Evolutionary conservation across 1,140 invertebrate genomes (phyloP).

Genomic region (Babylonia areolata): DNA sequence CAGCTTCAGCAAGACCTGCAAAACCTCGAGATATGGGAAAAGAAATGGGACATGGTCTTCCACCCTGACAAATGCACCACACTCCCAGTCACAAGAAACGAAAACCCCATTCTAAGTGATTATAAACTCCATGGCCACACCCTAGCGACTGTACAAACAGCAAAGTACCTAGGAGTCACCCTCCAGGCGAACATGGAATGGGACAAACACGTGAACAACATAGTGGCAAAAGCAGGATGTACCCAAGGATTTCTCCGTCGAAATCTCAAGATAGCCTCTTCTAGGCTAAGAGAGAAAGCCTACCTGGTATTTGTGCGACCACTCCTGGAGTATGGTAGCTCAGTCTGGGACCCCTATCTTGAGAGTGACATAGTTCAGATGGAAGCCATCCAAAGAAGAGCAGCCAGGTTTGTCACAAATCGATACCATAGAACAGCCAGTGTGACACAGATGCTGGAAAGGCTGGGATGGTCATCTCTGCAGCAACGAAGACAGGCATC

Average conservation of each 20-base stretch:
- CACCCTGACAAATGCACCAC: neutral
- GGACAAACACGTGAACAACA: neutral
- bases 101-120: neutral
- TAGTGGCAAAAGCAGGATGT: neutral
- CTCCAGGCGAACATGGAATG: neutral
- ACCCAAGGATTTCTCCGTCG: neutral
- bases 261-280: neutral
- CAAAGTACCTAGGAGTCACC: neutral
- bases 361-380: neutral
- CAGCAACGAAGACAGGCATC: neutral
- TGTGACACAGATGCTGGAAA: neutral
- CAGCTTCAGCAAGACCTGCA: neutral
- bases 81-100: neutral
- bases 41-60: neutral
- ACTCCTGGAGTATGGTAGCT: neutral
- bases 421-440: neutral
- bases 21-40: neutral
- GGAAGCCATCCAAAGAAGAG: neutral
- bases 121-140: neutral
- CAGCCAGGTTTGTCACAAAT: neutral
- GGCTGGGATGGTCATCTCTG: neutral
- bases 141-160: neutral
- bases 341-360: conserved; percentile 11
- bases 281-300: neutral
- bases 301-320: neutral